These are phyloP conservation scores for Cercocebus atys DNA, from an alignment of 2,113 vertebrate species.

Conservation along the genomic window DNA sequence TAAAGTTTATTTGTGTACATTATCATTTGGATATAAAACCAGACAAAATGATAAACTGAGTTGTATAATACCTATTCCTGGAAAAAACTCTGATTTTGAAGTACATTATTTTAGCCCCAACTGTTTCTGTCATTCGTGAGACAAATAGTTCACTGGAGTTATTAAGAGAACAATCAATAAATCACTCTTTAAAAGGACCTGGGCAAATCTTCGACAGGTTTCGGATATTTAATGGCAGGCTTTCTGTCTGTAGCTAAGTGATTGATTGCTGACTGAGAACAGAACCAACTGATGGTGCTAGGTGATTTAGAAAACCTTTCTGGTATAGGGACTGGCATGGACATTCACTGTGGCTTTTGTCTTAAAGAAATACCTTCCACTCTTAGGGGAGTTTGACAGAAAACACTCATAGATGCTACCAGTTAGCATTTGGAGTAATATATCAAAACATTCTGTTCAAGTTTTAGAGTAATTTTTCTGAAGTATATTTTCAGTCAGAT, in stretches of 20 bases:
- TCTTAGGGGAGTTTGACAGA: not conserved
- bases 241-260: not conserved
- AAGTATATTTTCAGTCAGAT: not conserved
- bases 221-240: not conserved
- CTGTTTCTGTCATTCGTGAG: not conserved
- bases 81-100: not conserved
- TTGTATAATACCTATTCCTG: not conserved
- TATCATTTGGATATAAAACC: not conserved
- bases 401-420: not conserved
- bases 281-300: not conserved
- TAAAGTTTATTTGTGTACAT: not conserved
- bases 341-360: not conserved
- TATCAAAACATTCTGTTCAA: not conserved
- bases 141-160: not conserved
- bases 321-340: not conserved
- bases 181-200: not conserved
- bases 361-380: not conserved
- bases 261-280: not conserved
- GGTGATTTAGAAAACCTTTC: slow-evolving; percentile 6
- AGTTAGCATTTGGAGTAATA: not conserved
- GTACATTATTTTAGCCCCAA: not conserved
- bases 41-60: not conserved
- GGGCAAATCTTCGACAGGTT: not conserved
- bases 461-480: not conserved
- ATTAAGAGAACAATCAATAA: not conserved